Conservation (phyloP, 2,888 invertebrate species). For the Coleophora flavipennella region DNA sequence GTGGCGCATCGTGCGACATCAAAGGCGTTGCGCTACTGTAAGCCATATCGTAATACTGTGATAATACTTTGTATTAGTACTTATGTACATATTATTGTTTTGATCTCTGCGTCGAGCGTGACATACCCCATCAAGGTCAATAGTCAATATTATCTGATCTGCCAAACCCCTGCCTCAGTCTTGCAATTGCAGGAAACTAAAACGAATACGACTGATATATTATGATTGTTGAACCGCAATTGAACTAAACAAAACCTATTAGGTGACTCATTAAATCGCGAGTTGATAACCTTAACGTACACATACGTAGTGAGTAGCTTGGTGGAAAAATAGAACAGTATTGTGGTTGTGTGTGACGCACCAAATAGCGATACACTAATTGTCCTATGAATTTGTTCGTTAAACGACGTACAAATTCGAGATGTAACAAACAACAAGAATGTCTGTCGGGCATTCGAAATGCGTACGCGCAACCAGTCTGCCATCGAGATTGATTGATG, state of each 20-base stretch:
- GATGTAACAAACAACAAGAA: slow-evolving; percentile 4
- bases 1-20: no score
- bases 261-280: slow-evolving; percentile 41
- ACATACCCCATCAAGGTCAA: no score
- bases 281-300: slow-evolving; percentile 45
- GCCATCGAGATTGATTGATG: slow-evolving; percentile 34
- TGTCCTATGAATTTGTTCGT: slow-evolving; percentile 29
- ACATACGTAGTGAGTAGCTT: slow-evolving; percentile 25
- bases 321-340: slow-evolving; percentile 31
- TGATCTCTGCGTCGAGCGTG: slow-evolving; percentile 2
- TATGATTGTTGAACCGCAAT: not conserved
- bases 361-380: slow-evolving; percentile 26
- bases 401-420: no score
- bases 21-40: no score
- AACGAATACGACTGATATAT: no score
- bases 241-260: not conserved
- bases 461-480: not conserved
- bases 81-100: slow-evolving; percentile 13
- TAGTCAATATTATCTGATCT: no score
- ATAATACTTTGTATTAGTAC: no score
- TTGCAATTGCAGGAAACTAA: no score
- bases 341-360: slow-evolving; percentile 46
- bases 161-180: no score
- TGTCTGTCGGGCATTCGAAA: not conserved
- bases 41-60: no score